Evolutionary conservation across 2,888 invertebrate genomes (phyloP), one percentile per base, ranked within the genome.

Genomic region (Dicroscelio sp.): DNA sequence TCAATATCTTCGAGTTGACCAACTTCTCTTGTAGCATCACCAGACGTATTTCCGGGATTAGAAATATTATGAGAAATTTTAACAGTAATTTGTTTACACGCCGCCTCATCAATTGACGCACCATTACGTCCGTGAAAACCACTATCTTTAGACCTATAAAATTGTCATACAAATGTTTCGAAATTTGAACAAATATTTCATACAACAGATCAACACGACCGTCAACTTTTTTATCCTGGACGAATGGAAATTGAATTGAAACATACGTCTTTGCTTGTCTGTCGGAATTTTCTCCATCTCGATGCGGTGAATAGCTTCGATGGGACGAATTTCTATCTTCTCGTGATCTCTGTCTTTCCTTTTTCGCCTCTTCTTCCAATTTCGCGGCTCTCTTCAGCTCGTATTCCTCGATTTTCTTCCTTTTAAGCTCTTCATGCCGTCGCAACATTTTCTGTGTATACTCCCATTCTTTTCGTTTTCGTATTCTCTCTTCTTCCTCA

Each of bases 371-470:
- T n/a, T 58, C 25, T 27, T 14, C 2, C 27, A 75, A n/a, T n/a
- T n/a, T 58, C 4, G 55, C 75, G 17, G 55, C 38, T 27, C 76
- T 17, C 60, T 76, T 76, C 23, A 27, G 25, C n/a, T 76, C 76
- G 43, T 38, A 76, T 14, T 76, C 76, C 25, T 27, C 3, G n/a
- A 76, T 60, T 30, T 76, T 76, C 76, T 60, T 12, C 20, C n/a
- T 58, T 20, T 76, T 60, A 6, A 60, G 27, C 30, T 60, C 52
- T 76, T 76, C 38, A 12, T 38, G 38, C 38, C 12, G 38, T 38
- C 73, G 20, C 71, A 75, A 23, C 58, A 82, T 90, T 63, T 87
- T 60, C 27, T 75, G 80, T 65, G 6, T 6, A 6, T 12, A 38
- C 38, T 12, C 8, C 38, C 38, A 38, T 38, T 38, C 38, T 38